Conservation (phyloP, 1,140 invertebrate genomes). For the Drosophila yakuba region DNA sequence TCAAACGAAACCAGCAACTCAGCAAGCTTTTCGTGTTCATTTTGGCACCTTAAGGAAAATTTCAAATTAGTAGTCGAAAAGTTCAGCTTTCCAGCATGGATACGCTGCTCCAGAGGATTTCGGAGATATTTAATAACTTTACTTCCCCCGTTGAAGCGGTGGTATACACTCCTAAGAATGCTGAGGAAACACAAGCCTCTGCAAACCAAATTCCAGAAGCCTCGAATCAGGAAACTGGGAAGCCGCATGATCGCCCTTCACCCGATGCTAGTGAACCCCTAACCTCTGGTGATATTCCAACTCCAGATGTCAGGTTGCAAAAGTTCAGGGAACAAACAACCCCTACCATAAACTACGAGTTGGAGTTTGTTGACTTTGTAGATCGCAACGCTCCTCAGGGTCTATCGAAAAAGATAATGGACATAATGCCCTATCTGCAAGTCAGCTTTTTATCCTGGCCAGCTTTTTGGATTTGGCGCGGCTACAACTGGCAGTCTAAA, state of each 20-base stretch:
- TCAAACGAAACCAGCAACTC: constrained; percentile 33
- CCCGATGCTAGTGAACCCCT: not conserved
- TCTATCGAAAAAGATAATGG: constrained; percentile 50
- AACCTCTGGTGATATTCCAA: not conserved
- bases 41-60: constrained; percentile 2
- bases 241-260: not conserved
- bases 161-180: not conserved
- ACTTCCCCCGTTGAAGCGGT: too few relatives aligned
- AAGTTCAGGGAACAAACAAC: not conserved
- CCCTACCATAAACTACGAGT: constrained; percentile 23
- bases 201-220: not conserved
- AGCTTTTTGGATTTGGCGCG: constrained; percentile 65
- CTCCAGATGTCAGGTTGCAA: not conserved
- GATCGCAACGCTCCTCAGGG: constrained; percentile 60
- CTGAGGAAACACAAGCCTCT: too few relatives aligned
- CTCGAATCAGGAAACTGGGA: not conserved
- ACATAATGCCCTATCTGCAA: constrained; percentile 57
- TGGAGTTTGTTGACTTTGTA: constrained; percentile 58
- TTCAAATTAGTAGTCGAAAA: constrained; percentile 9
- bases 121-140: not conserved
- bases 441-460: constrained; percentile 66
- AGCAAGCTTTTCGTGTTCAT: constrained; percentile 25
- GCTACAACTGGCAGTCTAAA: constrained; percentile 53
- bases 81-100: constrained; percentile 15
- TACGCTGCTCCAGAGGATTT: constrained; percentile 13